Evolutionary conservation across 92 coral and sea anemone species (phyloP).

Genomic region (Epizoanthus rinbou): DNA sequence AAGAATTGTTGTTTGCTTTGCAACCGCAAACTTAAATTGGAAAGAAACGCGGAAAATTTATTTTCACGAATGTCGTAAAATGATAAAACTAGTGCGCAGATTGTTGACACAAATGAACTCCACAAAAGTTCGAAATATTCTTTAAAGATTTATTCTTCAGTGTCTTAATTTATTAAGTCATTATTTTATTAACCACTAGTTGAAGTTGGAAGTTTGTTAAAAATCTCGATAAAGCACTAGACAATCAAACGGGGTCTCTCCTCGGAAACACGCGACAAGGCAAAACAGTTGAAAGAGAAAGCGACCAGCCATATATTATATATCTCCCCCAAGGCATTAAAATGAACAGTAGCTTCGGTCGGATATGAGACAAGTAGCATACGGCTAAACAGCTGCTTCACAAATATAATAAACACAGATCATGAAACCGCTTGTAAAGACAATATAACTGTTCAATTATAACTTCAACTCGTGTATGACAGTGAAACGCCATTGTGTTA

Average conservation of each 20-base stretch:
- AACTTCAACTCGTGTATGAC: not conserved
- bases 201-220: not conserved
- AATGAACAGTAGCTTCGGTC: slow-evolving; percentile 25
- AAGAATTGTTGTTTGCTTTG: no score
- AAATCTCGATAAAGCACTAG: slow-evolving; percentile 5
- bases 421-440: slow-evolving; percentile 33
- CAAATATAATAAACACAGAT: slow-evolving; percentile 8
- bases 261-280: not conserved
- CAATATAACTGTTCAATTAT: slow-evolving; percentile 22
- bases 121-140: not conserved
- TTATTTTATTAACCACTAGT: not conserved
- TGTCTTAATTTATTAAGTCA: not conserved
- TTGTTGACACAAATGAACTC: not conserved
- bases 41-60: not conserved
- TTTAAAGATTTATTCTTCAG: not conserved
- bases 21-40: not conserved
- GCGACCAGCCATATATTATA: slow-evolving; percentile 9
- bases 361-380: slow-evolving; percentile 4
- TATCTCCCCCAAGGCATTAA: slow-evolving; percentile 34
- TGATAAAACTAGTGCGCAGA: no score
- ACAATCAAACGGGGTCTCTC: slow-evolving; percentile 20
- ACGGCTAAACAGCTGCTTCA: slow-evolving; percentile 21
- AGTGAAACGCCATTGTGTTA: not conserved
- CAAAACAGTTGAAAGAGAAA: slow-evolving; percentile 17
- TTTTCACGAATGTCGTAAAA: not conserved